Evolutionary conservation across 2,888 invertebrate species (phyloP).

Genomic region (Pachydiplax longipennis): DNA sequence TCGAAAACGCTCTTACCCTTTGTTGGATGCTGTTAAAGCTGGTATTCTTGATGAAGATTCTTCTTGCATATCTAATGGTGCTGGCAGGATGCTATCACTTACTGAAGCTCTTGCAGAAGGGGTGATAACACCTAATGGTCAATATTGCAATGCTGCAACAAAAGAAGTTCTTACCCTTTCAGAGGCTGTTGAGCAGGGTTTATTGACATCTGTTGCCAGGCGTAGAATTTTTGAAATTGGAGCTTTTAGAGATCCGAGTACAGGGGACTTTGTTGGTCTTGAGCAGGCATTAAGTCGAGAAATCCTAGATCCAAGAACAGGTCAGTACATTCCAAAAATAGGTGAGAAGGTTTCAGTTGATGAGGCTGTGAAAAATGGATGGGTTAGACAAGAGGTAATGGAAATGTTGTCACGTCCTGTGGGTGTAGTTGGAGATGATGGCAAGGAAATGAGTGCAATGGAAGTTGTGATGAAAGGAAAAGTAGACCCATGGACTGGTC

Average conservation of each 20-base stretch:
- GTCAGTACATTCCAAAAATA: conserved; percentile 71
- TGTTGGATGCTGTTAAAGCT: conserved; percentile 84
- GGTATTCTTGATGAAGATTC: conserved; percentile 87
- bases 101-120: conserved; percentile 84
- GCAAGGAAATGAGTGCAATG: conserved; percentile 80
- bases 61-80: conserved; percentile 84
- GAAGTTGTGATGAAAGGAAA: conserved; percentile 87
- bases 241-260: conserved; percentile 84
- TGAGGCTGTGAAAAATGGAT: conserved; percentile 79
- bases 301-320: conserved; percentile 75
- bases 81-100: conserved; percentile 80
- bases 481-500: conserved; percentile 88
- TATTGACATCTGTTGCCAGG: conserved; percentile 85
- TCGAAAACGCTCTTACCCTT: conserved; percentile 75
- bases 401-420: conserved; percentile 85
- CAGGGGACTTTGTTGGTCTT: conserved; percentile 82
- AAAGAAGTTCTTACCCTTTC: conserved; percentile 77
- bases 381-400: conserved; percentile 83
- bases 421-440: conserved; percentile 76
- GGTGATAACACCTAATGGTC: conserved; percentile 77
- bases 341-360: conserved; percentile 79
- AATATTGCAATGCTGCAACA: conserved; percentile 77
- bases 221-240: conserved; percentile 92
- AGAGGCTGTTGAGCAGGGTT: conserved; percentile 89
- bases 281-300: conserved; percentile 82